Evolutionary conservation across 2,888 invertebrate species (phyloP), one percentile per base, ranked within the genome.

Genomic region (Dasypogon diadema): DNA sequence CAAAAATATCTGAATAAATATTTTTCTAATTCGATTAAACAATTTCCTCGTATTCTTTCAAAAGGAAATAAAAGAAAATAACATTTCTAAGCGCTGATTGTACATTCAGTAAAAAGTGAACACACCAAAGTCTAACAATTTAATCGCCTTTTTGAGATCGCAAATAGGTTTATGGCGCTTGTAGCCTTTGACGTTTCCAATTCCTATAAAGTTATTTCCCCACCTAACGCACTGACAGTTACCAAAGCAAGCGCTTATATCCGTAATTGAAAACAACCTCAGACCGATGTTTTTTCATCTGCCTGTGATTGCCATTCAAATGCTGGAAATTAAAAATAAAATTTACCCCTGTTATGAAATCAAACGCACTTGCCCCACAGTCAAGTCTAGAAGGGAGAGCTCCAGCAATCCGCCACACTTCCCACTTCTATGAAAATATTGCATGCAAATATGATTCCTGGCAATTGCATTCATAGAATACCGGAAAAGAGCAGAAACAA

Each of bases 221-320:
- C 70, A 54, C 70, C 70, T 70, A 51, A 54, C 70, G 54, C 70
- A 70, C 34, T 54, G 54, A 54, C 54, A 70, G 70, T 70, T 54
- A 70, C 70, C 70, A 70, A 70, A 70, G 70, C 70, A 16, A 24
- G n/a, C 68, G 26, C 26, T 21, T 42, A 26, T 37, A 16, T 37
- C 30, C 73, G 73, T 73, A 73, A 73, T 73, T 73, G 73, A 73
- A 73, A 73, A 73, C 56, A 56, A 73, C 56, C 73, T 56, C 70
- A 30, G 70, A 54, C 54, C 30, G 54, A 30, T 54, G 16, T 34
- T 21, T 73, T 55, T 73, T 14, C 55, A 56, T 72, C 55, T 42
- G 34, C 30, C 56, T 42, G 55, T 73, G 73, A 73, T 73, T 73
- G 73, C 73, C 55, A 56, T 73, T 56, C 73, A 58, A 55, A 46